Evolutionary conservation across 2,888 invertebrate species (phyloP), one percentile per base, ranked within the genome.

Genomic region (Nematopogon swammerdamellus): DNA sequence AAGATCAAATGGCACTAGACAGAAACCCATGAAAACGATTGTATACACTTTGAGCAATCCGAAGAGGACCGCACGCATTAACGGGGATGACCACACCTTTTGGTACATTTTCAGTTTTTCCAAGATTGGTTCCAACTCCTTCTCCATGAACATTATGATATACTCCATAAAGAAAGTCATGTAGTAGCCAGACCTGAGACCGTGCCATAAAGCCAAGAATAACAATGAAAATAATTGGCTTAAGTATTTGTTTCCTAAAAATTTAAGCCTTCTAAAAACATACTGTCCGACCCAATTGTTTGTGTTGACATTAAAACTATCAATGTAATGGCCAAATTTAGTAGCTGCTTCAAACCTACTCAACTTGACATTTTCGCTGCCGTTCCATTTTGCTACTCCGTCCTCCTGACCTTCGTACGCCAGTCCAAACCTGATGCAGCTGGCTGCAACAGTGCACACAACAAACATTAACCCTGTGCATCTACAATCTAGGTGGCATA

Each of bases 181-280:
- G 65, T 96, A 98, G 64, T 99, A 99, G 1, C 98, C 97, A 10
- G 91, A 87, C 64, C 95, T 91, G 49, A 94, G 86, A 11, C 98
- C 98, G 70, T 98, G 98, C 98, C 98, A 98, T 0, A 96, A 63
- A 0, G 98, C 95, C 42, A 99, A 83, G 72, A 97, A 98, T 1
- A 86, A 50, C 43, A 99, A 73, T 0, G 97, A 92, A 1, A 85
- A 81, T 1, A 85, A 76, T 68, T 98, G 97, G 54, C 97, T 97
- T 2, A 87, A 72, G 43, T 82, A 82, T 18, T 89, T 85, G 69
- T 90, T 94, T 46, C 92, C 92, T 46, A 98, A 77, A 68, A 96
- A 97, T 64, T 89, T 92, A 44, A 98, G 81, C 2, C 98, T 83
- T 66, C 97, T 97, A 79, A 95, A 98, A 18, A 98, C 80, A 67